phyloP scores from a whole-genome alignment of 2,888 invertebrate genomes.

The Atethmia centrago region DNA sequence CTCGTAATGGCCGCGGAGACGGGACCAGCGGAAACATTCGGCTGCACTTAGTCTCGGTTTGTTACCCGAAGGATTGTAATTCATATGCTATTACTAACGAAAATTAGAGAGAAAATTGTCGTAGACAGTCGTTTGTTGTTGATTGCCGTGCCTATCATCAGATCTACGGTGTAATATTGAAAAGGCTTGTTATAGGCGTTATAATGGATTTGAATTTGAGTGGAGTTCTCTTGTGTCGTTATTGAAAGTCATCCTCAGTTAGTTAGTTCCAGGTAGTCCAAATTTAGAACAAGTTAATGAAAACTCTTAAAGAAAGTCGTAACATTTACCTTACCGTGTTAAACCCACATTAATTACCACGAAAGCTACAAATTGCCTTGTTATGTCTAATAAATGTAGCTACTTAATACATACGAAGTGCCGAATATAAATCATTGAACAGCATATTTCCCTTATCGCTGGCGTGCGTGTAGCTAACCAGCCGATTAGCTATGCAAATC shows the following conservation, averaged over 20 bases:
- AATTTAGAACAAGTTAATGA: conserved; percentile 19
- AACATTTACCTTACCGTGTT: conserved; percentile 25
- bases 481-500: conserved; percentile 85
- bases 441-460: conserved; percentile 78
- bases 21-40: conserved; percentile 84
- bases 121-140: conserved; percentile 70
- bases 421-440: conserved; percentile 79
- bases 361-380: conserved; percentile 71
- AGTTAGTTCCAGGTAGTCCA: conserved; percentile 8
- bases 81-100: conserved; percentile 85
- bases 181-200: conserved; percentile 59
- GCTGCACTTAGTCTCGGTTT: conserved; percentile 89
- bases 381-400: conserved; percentile 77
- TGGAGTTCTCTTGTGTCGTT: conserved; percentile 38
- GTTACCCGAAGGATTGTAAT: conserved; percentile 87
- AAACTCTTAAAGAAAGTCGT: conserved; percentile 15
- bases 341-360: conserved; percentile 48
- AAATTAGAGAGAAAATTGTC: conserved; percentile 83
- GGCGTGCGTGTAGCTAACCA: conserved; percentile 76
- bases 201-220: conserved; percentile 42
- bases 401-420: conserved; percentile 66
- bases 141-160: conserved; percentile 65
- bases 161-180: conserved; percentile 59
- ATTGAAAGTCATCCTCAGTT: conserved; percentile 14
- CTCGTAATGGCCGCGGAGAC: conserved; percentile 81